Percentiles rank a stretch among this genome's conserved stretches.
These are phyloP conservation scores for Trissonchulus latispiculum DNA, from an alignment of 2,888 invertebrate species.

Conservation along the genomic window DNA sequence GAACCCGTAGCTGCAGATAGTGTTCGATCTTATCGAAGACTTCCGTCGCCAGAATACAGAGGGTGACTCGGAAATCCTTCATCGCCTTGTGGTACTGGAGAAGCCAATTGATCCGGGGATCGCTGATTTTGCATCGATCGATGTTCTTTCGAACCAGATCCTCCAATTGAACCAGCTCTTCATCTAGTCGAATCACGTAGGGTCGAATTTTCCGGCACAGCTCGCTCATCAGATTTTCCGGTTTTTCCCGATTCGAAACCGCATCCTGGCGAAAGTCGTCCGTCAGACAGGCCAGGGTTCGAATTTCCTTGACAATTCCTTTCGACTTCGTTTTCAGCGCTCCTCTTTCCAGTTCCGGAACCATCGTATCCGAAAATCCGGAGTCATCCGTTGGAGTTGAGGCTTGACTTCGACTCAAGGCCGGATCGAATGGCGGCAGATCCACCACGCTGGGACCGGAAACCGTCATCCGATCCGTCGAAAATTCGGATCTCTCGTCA, in stretches of 20 bases:
- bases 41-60: not conserved
- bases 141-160: conserved; percentile 1
- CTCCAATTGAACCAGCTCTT: conserved; percentile 1
- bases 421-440: not conserved
- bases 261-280: conserved; percentile 15
- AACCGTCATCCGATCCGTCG: not conserved
- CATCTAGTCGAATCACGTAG: conserved; percentile 18
- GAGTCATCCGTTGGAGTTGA: not conserved
- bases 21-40: conserved; percentile 18
- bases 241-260: not conserved
- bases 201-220: conserved; percentile 18
- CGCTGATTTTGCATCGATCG: conserved; percentile 19
- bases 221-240: conserved; percentile 13
- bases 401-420: not conserved
- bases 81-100: conserved; percentile 17
- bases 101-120: conserved; percentile 20
- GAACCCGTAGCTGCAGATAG: conserved; percentile 9
- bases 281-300: conserved; percentile 6
- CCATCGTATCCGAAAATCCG: not conserved
- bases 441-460: not conserved
- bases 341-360: not conserved
- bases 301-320: not conserved
- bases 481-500: not conserved
- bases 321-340: not conserved
- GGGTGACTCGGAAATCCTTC: conserved; percentile 12